Base-by-base conservation (phyloP, 2,113 vertebrate species). In the Bujurquina vittata region DNA sequence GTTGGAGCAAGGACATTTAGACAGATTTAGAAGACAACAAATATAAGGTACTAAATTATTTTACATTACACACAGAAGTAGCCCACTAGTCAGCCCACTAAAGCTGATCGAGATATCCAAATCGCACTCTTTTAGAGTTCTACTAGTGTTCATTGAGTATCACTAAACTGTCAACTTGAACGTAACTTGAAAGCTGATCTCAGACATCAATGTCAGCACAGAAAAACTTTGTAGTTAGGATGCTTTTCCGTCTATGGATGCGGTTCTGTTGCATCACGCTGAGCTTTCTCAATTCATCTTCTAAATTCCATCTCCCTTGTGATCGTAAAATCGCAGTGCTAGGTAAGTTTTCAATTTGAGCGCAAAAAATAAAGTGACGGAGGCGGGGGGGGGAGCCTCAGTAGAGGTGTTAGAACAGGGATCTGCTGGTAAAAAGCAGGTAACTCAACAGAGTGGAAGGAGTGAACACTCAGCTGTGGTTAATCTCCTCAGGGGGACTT, bases 401-500 rank as follows among this genome's bases (percentile, higher is more conserved):
- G 76, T 18, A 33, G 74, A 83, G 69, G 83, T 61, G 76, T 49
- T 55, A 26, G 40, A 85, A 74, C 20, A 76, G 69, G 61, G 29
- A 76, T 79, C 77, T 80, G 79, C 72, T 83, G 52, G 84, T 80
- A 75, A 84, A 80, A 77, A 46, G 77, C 80, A 86, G 89, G 87
- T 88, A 87, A 76, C 75, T 17, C 67, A 79, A 46, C 74, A 77
- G 91, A 84, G 81, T 55, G 2, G 88, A 93, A 92, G 84, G 91
- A 93, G 94, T 94, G 92, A 93, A 93, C 87, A 81, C 92, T 91
- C 91, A 93, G 83, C 87, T 86, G 72, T 86, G 90, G 86, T 87
- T 92, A 93, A 94, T 93, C 93, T 92, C 88, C 91, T 94, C 91
- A 87, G 91, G 90, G 93, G 88, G 87, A 92, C 87, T 93, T 94